Evolutionary conservation across 2,113 vertebrate species (phyloP), one percentile per base, ranked within the genome.

Genomic region (Xiphophorus couchianus): DNA sequence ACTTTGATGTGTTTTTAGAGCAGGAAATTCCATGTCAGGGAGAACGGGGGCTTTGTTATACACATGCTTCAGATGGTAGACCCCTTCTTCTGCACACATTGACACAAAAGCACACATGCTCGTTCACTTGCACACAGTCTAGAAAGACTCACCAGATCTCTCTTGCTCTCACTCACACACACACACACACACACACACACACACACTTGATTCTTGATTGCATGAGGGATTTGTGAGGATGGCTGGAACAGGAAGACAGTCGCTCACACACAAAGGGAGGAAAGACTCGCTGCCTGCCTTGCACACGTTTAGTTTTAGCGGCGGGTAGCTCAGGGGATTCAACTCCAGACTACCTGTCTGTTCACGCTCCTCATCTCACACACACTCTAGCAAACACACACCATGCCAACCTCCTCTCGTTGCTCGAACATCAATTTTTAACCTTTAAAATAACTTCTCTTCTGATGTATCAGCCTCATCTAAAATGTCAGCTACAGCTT

Each of bases 1-100:
- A 70, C 30, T 35, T 35, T 71, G 51, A 31, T 79, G 73, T 74
- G 71, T 83, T 80, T 73, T 74, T 51, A 62, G 58, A 81, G 80
- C 88, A 94, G 90, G 91, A 94, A 89, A 90, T 91, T 91, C 90
- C 86, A 11, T 37, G 35, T 37, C 35, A 89, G 74, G 71, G 77
- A 92, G 86, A 93, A 86, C 92, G 73, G 81, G 42, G 78, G 80
- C 88, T 94, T 93, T 95, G 92, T 95, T 93, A 89, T 88, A 78
- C 77, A 14, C 80, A 72, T 81, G 62, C 64, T 84, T 66, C 78
- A 73, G 61, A 8, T 68, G 76, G 61, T 61, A 61, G 27, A 68
- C 62, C 44, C 42, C 58, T 63, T 62, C 35, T 80, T 48, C 44
- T 48, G 44, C 44, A 48, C 44, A 48, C 44, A 17, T 48, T 48